Base-by-base conservation (phyloP, 2,888 invertebrate genomes). In the Rotaria sp. region DNA sequence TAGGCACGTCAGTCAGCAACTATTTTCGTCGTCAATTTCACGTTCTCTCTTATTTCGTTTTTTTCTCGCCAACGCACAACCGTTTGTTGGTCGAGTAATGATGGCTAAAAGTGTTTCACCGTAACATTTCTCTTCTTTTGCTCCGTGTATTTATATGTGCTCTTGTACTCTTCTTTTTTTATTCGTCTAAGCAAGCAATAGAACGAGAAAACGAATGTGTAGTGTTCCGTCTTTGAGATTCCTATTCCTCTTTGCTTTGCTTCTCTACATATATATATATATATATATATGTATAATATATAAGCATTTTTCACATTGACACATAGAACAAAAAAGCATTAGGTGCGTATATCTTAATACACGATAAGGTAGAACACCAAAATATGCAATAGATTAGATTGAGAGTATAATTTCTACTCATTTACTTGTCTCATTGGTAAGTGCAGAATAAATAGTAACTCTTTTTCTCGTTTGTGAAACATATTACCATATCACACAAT, bases 31-130 rank as follows among this genome's bases (percentile, higher is more conserved):
- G 67, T 67, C 35, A 30, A 38, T 67, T 67, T 67, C 67, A 67
- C 67, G 67, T 67, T 67, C 67, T 67, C 67, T 67, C 35, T 21
- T 67, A 67, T 67, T 67, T 67, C 35, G 67, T 67, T 52, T 67
- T 67, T 67, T 67, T 67, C 67, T 67, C 67, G 67, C 21, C 67
- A 35, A 67, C 67, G 30, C 30, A 67, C 67, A 67, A 30, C 67
- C 67, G 67, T 67, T 67, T 67, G 67, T 67, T 67, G 18, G 67
- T 67, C 67, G 67, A 67, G 21, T 67, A 5, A 67, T 67, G 67
- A 35, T 67, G 35, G 67, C 67, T 67, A 67, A 35, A 67, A 67
- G 67, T 67, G 67, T 67, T 67, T 67, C 67, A 67, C 15, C 67
- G 67, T 67, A 67, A 15, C 35, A 30, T 67, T 67, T 35, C 18